Conservation (phyloP, 2,113 vertebrate species). For the Thermophis baileyi region DNA sequence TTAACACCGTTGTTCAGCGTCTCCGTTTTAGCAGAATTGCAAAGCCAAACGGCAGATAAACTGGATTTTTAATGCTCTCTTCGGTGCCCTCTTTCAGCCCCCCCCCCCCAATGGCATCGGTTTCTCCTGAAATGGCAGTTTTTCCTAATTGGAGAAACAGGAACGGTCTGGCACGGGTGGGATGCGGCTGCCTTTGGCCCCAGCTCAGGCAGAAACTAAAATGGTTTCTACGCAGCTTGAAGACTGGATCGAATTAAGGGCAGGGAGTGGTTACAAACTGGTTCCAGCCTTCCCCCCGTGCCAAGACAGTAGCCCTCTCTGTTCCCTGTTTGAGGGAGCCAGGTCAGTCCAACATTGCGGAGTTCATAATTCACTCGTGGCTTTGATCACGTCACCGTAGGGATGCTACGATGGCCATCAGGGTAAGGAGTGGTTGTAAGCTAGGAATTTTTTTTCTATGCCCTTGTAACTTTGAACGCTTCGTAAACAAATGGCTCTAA, state of each 20-base stretch:
- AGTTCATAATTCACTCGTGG: background rate
- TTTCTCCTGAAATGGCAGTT: background rate
- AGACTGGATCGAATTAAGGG: background rate
- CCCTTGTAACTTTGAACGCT: no score
- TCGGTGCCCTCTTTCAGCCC: no score
- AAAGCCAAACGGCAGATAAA: background rate
- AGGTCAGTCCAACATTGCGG: background rate
- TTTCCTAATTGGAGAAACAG: background rate
- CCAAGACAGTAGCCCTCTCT: background rate
- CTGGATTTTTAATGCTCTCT: background rate
- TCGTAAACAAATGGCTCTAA: background rate
- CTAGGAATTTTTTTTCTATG: background rate
- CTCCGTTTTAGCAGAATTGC: background rate
- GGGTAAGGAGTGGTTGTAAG: background rate
- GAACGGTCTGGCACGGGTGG: background rate
- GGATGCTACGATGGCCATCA: background rate
- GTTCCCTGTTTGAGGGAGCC: background rate
- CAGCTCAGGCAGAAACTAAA: background rate
- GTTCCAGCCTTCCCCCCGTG: background rate
- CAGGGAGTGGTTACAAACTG: background rate
- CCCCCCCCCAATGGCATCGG: background rate
- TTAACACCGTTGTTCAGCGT: rapidly evolving
- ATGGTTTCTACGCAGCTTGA: background rate
- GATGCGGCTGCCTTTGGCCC: background rate
- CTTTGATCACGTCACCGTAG: no score